Percentiles rank a stretch among this genome's conserved stretches.
These are phyloP conservation scores for Sinotaia quadrata DNA, from an alignment of 2,888 invertebrate genomes.

Conservation along the genomic window DNA sequence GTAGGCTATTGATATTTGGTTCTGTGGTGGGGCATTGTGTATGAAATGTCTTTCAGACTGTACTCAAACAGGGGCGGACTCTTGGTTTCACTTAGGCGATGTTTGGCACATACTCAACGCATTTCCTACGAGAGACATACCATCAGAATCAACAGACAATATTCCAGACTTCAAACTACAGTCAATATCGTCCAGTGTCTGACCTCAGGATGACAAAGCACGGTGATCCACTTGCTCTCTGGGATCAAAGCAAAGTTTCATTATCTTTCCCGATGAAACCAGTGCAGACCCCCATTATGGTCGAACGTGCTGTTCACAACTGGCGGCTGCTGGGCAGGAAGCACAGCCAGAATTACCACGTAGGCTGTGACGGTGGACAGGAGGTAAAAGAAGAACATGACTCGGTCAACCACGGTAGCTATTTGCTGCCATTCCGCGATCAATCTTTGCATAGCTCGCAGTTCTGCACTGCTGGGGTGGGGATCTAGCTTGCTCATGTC, in stretches of 20 bases:
- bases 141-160: no score
- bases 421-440: constrained; percentile 70
- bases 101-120: no score
- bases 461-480: constrained; percentile 14
- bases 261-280: background rate
- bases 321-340: constrained; percentile 52
- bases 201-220: background rate
- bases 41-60: no score
- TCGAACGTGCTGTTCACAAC: background rate
- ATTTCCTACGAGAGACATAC: no score
- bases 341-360: constrained; percentile 61
- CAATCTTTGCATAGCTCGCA: constrained; percentile 46
- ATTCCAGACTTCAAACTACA: background rate
- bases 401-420: constrained; percentile 65
- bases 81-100: no score
- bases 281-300: background rate
- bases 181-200: background rate
- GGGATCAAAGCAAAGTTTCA: background rate
- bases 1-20: no score
- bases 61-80: no score
- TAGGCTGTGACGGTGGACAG: constrained; percentile 64
- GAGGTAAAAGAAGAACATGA: constrained; percentile 68
- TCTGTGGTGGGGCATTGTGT: no score
- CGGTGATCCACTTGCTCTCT: background rate
- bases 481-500: constrained; percentile 12